Base-by-base conservation (phyloP, 1,140 invertebrate genomes). In the Drosophila oshimai region DNA sequence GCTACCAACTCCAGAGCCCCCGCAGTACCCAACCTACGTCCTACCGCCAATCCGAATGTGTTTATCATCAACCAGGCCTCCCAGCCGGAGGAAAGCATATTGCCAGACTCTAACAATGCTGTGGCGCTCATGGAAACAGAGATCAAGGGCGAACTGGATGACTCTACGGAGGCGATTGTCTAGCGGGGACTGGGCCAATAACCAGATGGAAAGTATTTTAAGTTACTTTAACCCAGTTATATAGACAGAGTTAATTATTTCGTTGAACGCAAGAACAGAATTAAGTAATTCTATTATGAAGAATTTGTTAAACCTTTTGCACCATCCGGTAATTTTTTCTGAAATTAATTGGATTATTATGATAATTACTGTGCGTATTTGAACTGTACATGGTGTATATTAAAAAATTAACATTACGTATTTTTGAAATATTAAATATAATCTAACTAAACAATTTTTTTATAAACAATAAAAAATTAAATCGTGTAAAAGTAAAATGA, bases 71-170 rank as follows among this genome's bases (percentile, higher is more conserved):
- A 76, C 6, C 80, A 87, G 10, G 26, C 54, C 1, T 12, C 58
- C 5, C 57, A 61, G 28, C 26, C 47, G 17, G 81, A 87, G 31
- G 81, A 87, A 22, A 60, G 81, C 36, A 87, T 87, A 4, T 31
- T 87, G 47, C 81, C 81, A 0, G 81, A 87, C 39, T 45, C 42
- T 2, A 49, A 44, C 2, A 29, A 46, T 4, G 12, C 29, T 13
- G 33, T 26, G 10, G 17, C 24, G 24, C 33, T 49, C 2, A 22
- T 78, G 45, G 36, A 45, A 6, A 6, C 55, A 6, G 76, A 76
- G 17, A 86, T 86, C 5, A 86, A 86, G 31, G 81, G 57, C 5
- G 80, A 86, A 29, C 6, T 87, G 9, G 81, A 86, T 1, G 81
- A 86, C 58, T 28, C 29, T 6, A 0, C 37, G 1, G 81, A 86